A percentile compares a stretch with the other conserved stretches of the same genome.
Conservation (phyloP, 2,888 invertebrate species). For the Papilio demoleus region DNA sequence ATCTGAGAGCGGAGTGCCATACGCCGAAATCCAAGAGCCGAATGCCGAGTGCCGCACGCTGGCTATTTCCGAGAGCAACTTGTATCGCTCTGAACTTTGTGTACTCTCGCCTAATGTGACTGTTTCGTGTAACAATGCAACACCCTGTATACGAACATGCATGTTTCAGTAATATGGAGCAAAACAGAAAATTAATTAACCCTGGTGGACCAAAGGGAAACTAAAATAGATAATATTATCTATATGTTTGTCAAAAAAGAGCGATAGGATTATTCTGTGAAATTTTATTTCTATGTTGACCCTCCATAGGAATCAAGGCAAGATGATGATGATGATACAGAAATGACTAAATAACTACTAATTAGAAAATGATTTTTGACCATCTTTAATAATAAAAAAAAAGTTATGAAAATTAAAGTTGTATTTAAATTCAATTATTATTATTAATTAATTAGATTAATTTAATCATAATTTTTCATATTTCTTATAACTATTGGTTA, state of each 20-base stretch:
- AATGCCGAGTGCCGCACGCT: conserved; percentile 38
- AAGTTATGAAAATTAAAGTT: not conserved
- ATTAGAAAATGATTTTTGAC: too few species aligned
- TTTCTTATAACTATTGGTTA: not conserved
- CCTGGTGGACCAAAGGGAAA: not conserved
- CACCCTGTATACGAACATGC: not conserved
- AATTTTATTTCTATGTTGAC: too few species aligned
- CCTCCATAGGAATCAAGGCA: too few species aligned
- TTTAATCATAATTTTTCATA: not conserved
- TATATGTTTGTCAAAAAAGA: too few species aligned
- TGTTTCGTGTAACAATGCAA: not conserved
- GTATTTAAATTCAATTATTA: too few species aligned
- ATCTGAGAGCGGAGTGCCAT: not conserved
- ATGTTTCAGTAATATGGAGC: not conserved
- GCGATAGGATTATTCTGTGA: too few species aligned
- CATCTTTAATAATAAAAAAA: not conserved
- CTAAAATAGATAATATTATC: not conserved
- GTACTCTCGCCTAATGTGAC: conserved; percentile 16
- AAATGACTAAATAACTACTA: too few species aligned
- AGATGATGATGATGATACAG: too few species aligned
- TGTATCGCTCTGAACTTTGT: conserved; percentile 40
- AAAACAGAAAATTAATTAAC: not conserved
- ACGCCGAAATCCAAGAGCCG: conserved; percentile 28
- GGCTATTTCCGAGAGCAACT: conserved; percentile 64
- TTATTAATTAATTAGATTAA: too few species aligned